Conservation (phyloP, 2,797 vertebrate genomes). For the Sphenopsis melanotis region DNA sequence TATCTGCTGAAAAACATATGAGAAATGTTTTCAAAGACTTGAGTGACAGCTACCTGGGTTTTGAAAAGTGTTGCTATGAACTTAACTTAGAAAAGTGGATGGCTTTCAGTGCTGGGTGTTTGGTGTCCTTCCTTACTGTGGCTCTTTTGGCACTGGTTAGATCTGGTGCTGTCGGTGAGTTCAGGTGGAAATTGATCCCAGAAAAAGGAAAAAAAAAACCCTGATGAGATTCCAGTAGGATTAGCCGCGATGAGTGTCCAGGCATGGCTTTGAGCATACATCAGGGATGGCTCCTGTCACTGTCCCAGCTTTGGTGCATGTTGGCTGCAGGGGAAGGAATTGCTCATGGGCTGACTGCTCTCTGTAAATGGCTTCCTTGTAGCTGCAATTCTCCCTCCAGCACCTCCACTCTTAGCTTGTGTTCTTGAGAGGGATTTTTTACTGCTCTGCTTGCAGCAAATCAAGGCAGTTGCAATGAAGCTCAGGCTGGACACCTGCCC, state of each 20-base stretch:
- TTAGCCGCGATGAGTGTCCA: not conserved
- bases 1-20: not conserved
- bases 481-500: not conserved
- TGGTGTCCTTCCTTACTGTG: not conserved
- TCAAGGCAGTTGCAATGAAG: not conserved
- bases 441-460: not conserved
- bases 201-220: not conserved
- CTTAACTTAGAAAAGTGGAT: not conserved
- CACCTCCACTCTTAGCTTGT: not conserved
- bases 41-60: not conserved
- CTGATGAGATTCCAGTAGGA: not conserved
- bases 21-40: not conserved
- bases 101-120: not conserved
- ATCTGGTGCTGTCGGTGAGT: not conserved
- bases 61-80: not conserved
- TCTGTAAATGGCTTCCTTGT: not conserved
- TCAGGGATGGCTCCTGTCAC: not conserved
- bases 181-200: not conserved
- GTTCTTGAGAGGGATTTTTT: not conserved
- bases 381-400: not conserved
- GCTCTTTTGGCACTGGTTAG: not conserved
- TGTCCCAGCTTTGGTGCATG: not conserved
- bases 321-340: not conserved
- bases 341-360: not conserved
- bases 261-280: not conserved